phyloP scores from a whole-genome alignment of 23 tunicate species.

The Clavelina lepadiformis region DNA sequence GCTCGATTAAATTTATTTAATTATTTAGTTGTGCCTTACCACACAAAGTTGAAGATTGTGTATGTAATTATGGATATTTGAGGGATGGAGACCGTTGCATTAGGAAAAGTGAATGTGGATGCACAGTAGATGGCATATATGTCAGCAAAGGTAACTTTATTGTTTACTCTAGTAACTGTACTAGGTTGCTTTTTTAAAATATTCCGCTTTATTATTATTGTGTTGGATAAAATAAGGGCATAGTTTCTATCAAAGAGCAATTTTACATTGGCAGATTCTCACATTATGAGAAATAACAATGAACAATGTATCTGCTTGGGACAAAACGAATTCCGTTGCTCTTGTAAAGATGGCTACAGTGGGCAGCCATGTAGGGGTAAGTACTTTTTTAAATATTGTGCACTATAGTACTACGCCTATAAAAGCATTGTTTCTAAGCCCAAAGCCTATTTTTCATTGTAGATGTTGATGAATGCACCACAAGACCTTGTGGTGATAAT shows the following conservation, averaged over 20 bases:
- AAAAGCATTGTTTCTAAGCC: no score
- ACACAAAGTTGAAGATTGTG: conserved; percentile 59
- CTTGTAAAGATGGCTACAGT: conserved; percentile 18
- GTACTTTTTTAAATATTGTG: no score
- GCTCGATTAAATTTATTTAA: no score
- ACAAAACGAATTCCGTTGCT: conserved; percentile 14
- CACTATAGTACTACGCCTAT: no score
- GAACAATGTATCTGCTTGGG: conserved; percentile 19
- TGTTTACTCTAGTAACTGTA: no score
- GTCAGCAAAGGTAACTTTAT: conserved; percentile 38
- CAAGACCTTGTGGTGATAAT: conserved; percentile 17
- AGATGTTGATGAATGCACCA: conserved; percentile 31
- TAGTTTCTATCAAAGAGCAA: no score
- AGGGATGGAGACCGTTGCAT: conserved; percentile 52
- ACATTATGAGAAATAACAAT: background rate
- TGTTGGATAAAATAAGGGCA: no score
- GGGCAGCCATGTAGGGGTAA: conserved; percentile 25
- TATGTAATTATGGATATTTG: conserved; percentile 58
- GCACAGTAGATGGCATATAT: conserved; percentile 22
- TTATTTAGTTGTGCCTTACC: conserved; percentile 30
- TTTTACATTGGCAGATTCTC: conserved; percentile 17
- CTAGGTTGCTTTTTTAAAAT: no score
- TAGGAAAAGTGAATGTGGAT: conserved; percentile 40
- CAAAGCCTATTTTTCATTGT: no score
- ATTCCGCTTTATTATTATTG: no score